Conservation (phyloP, 2,888 invertebrate species). For the Drosophila mulleri region DNA sequence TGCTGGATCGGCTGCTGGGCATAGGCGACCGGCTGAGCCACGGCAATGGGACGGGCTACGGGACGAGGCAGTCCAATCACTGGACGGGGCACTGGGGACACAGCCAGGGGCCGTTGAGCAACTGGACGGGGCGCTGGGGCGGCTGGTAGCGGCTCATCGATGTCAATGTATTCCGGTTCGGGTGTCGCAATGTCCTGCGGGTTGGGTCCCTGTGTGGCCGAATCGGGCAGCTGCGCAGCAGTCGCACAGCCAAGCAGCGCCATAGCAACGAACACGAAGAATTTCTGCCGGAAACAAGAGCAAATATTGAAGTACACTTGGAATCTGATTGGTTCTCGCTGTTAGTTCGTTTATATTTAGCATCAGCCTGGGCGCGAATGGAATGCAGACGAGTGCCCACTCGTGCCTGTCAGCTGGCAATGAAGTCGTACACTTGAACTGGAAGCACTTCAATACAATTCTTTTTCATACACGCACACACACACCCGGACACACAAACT, state of each 20-base stretch:
- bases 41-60: constrained; percentile 43
- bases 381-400: constrained; percentile 57
- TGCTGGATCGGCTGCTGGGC: constrained; percentile 55
- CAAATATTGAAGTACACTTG: constrained; percentile 26
- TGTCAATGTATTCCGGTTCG: constrained; percentile 84
- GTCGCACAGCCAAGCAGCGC: constrained; percentile 77
- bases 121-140: constrained; percentile 54
- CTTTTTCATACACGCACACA: constrained; percentile 14
- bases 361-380: constrained; percentile 56
- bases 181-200: constrained; percentile 85
- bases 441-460: constrained; percentile 41
- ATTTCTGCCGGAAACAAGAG: constrained; percentile 73
- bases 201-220: constrained; percentile 84
- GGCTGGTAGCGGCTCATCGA: constrained; percentile 80
- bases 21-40: no score
- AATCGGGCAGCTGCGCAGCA: constrained; percentile 80
- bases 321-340: not conserved
- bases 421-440: constrained; percentile 69
- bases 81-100: constrained; percentile 34
- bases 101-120: constrained; percentile 39
- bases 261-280: constrained; percentile 72
- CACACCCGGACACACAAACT: not conserved
- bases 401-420: constrained; percentile 55
- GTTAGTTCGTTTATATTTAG: constrained; percentile 16
- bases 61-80: constrained; percentile 48